Evolutionary conservation across 1,140 invertebrate genomes (phyloP).

Genomic region (Euura lappo): DNA sequence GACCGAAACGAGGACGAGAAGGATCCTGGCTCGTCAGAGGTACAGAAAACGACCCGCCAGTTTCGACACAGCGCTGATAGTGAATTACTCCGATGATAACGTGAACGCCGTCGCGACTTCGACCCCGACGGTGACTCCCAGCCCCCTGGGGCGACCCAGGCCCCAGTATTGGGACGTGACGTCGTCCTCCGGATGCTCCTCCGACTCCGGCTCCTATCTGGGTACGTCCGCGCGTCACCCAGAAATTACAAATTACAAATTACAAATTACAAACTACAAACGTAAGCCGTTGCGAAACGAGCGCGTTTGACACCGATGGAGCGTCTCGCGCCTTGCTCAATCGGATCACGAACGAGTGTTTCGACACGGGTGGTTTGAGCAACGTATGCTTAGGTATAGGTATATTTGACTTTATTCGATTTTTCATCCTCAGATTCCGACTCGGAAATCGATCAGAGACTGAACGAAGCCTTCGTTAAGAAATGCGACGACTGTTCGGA

Average conservation of each 20-base stretch:
- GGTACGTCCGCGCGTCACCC: neutral
- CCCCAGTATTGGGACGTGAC: conserved; percentile 36
- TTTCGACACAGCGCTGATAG: conserved; percentile 43
- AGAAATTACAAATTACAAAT: too few species aligned
- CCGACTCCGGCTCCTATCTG: conserved; percentile 11
- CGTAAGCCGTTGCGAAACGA: too few species aligned
- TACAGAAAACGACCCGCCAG: conserved; percentile 41
- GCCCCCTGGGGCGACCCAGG: conserved; percentile 30
- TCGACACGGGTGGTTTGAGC: conserved; percentile 1
- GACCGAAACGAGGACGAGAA: too few species aligned
- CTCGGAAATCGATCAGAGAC: conserved; percentile 19
- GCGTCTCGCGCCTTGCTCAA: too few species aligned
- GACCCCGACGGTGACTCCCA: conserved; percentile 23
- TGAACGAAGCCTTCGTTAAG: conserved; percentile 21
- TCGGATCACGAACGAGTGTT: conserved; percentile 2
- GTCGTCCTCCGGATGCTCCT: conserved; percentile 42
- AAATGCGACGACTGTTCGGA: conserved; percentile 18
- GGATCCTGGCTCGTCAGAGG: conserved; percentile 6
- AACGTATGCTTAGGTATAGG: conserved; percentile 33
- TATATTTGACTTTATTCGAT: conserved; percentile 8
- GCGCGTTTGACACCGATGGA: too few species aligned
- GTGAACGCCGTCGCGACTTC: conserved; percentile 32
- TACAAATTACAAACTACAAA: too few species aligned
- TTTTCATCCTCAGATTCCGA: conserved; percentile 27
- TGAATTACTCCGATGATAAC: conserved; percentile 33